Conservation (phyloP, 2,888 invertebrate species). For the Drosophila siamana region DNA sequence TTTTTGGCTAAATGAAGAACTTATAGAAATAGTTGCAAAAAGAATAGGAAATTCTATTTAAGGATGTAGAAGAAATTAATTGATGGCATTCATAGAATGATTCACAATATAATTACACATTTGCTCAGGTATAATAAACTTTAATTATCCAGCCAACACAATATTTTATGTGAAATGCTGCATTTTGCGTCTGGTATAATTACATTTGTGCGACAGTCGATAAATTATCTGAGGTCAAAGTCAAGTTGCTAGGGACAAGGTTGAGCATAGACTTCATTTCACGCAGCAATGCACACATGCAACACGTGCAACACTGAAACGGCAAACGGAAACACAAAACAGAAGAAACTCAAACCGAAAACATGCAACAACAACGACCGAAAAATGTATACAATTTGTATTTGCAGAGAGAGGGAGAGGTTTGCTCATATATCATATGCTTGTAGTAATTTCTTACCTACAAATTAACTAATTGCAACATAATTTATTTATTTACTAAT, state of each 20-base stretch:
- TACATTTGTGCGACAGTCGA: slow-evolving; percentile 5
- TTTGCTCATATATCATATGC: slow-evolving; percentile 13
- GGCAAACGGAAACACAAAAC: slow-evolving; percentile 5
- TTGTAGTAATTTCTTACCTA: slow-evolving; percentile 4
- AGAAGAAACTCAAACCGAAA: slow-evolving; percentile 1
- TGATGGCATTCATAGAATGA: too few relatives aligned
- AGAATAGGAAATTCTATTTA: too few relatives aligned
- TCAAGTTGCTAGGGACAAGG: slow-evolving; percentile 16
- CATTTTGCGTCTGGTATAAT: neutral
- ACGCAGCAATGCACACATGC: neutral
- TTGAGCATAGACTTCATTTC: slow-evolving; percentile 9
- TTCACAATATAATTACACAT: neutral
- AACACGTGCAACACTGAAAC: slow-evolving; percentile 3
- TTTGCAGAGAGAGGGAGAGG: slow-evolving; percentile 18
- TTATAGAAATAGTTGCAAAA: too few relatives aligned
- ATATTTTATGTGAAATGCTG: neutral
- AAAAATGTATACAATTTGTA: slow-evolving; percentile 16
- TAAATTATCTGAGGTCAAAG: slow-evolving; percentile 24
- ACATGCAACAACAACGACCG: neutral
- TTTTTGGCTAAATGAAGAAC: too few relatives aligned
- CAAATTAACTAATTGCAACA: slow-evolving; percentile 66
- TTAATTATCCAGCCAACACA: neutral
- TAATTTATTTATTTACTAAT: slow-evolving; percentile 79
- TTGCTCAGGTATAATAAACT: neutral
- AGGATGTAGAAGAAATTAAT: too few relatives aligned